Conservation (phyloP, 2,888 invertebrate genomes). For the Galerucella calmariensis region DNA sequence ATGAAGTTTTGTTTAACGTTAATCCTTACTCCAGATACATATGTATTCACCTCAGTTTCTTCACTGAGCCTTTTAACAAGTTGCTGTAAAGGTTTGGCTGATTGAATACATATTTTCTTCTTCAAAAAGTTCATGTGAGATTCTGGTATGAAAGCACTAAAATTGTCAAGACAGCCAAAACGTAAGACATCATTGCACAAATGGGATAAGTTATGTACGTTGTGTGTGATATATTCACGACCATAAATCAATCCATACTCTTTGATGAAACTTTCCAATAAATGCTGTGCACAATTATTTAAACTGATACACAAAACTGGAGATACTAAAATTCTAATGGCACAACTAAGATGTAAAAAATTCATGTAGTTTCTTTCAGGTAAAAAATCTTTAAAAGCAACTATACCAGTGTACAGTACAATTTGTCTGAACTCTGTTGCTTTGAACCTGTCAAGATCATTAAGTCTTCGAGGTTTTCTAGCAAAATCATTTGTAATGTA, state of each 20-base stretch:
- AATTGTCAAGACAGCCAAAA: slow-evolving; percentile 46
- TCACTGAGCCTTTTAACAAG: slow-evolving; percentile 33
- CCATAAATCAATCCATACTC: slow-evolving; percentile 44
- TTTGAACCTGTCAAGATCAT: slow-evolving; percentile 23
- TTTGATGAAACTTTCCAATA: slow-evolving; percentile 44
- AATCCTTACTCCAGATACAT: not conserved
- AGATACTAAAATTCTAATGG: slow-evolving; percentile 44
- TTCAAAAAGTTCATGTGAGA: slow-evolving; percentile 40
- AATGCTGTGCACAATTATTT: slow-evolving; percentile 41
- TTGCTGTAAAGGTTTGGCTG: slow-evolving; percentile 42
- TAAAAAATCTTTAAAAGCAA: slow-evolving; percentile 46
- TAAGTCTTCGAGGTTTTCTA: slow-evolving; percentile 17
- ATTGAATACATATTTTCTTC: slow-evolving; percentile 42
- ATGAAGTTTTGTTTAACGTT: not conserved
- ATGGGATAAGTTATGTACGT: slow-evolving; percentile 49
- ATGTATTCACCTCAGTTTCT: slow-evolving; percentile 12
- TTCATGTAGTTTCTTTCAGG: slow-evolving; percentile 39
- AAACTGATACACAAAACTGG: slow-evolving; percentile 30
- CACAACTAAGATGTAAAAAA: slow-evolving; percentile 44
- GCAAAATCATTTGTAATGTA: slow-evolving; percentile 21
- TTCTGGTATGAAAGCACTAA: slow-evolving; percentile 47
- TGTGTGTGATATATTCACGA: slow-evolving; percentile 44
- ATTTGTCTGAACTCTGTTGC: slow-evolving; percentile 26
- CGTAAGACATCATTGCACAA: slow-evolving; percentile 43
- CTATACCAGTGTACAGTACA: slow-evolving; percentile 40